phyloP scores from a whole-genome alignment of 1,140 invertebrate species.

The Coenobita brevimanus region DNA sequence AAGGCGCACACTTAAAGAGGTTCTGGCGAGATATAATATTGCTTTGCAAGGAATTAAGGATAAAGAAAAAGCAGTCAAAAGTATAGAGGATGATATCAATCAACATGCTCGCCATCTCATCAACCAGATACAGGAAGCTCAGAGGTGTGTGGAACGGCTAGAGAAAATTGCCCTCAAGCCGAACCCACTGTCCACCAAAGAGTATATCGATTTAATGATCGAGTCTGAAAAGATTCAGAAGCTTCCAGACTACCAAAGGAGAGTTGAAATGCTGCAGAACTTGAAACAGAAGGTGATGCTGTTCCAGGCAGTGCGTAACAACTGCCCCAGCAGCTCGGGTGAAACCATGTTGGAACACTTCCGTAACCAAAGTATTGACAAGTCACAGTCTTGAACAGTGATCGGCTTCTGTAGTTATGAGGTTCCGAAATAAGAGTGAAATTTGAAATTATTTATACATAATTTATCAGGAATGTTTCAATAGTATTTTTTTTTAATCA shows the following conservation, averaged over 20 bases:
- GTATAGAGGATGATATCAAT: conserved; percentile 26
- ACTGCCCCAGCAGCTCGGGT: too few relatives aligned
- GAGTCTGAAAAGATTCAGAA: conserved; percentile 41
- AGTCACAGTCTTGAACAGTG: too few relatives aligned
- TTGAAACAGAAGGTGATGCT: conserved; percentile 7
- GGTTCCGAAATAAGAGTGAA: too few relatives aligned
- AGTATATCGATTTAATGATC: conserved; percentile 47
- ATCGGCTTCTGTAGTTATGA: too few relatives aligned
- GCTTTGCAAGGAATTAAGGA: not conserved
- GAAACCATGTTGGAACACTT: too few relatives aligned
- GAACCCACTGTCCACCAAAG: conserved; percentile 32
- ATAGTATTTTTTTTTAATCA: too few relatives aligned
- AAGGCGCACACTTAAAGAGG: conserved; percentile 8
- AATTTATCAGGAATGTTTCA: too few relatives aligned
- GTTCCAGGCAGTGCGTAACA: conserved; percentile 34
- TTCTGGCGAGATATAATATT: conserved; percentile 11
- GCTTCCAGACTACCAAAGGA: not conserved
- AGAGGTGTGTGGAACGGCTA: not conserved
- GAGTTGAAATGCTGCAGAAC: conserved; percentile 8
- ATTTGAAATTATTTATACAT: too few relatives aligned
- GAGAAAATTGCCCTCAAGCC: conserved; percentile 35
- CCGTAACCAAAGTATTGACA: too few relatives aligned
- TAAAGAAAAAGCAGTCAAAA: conserved; percentile 22
- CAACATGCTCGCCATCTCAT: conserved; percentile 9
- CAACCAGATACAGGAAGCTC: conserved; percentile 19